Evolutionary conservation across 2,113 vertebrate genomes (phyloP).

Genomic region (Columba livia): DNA sequence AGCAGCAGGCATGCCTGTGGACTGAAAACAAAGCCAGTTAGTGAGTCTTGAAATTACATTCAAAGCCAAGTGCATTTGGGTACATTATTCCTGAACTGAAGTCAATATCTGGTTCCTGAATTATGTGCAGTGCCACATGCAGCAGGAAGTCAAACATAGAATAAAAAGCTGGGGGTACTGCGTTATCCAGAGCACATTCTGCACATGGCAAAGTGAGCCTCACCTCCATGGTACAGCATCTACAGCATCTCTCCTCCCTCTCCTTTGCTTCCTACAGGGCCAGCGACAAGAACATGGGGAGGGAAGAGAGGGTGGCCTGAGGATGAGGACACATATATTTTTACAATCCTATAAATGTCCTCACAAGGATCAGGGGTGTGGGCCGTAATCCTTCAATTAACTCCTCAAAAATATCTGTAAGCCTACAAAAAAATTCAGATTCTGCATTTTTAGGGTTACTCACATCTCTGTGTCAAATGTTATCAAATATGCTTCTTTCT

Average conservation of each 20-base stretch:
- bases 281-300: neutral
- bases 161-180: neutral
- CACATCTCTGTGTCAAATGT: neutral
- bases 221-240: rapidly evolving
- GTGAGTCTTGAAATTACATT: neutral
- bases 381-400: neutral
- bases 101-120: neutral
- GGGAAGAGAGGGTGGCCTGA: rapidly evolving
- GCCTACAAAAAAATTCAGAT: neutral
- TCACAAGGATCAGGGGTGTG: neutral
- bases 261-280: neutral
- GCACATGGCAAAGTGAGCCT: rapidly evolving
- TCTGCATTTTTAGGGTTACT: neutral
- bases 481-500: neutral
- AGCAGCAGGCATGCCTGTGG: neutral
- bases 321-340: neutral
- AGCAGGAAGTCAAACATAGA: neutral
- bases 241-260: neutral
- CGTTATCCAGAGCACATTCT: neutral
- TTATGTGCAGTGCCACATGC: neutral
- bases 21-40: slow-evolving; percentile 10
- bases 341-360: neutral
- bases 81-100: neutral
- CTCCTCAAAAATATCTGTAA: neutral
- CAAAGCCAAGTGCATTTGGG: neutral